Percentiles rank a stretch among this genome's conserved stretches.
Conservation (phyloP, 2,113 vertebrate genomes). For the Orthonyx spaldingii region DNA sequence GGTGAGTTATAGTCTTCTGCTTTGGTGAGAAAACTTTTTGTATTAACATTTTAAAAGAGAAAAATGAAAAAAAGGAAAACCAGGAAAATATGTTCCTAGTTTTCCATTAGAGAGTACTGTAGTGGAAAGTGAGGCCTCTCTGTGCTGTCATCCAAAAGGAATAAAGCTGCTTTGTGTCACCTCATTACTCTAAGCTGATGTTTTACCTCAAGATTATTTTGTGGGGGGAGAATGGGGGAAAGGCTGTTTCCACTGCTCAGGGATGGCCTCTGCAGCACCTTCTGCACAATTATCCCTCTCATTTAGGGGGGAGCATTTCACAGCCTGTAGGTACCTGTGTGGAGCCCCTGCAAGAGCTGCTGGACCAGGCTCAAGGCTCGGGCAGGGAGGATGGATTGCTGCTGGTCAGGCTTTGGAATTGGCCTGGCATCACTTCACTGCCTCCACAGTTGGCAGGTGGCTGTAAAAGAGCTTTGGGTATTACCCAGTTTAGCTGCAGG, state of each 20-base stretch:
- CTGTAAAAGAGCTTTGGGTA: neutral
- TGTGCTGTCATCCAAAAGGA: constrained; percentile 42
- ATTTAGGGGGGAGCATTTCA: neutral
- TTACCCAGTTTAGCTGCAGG: neutral
- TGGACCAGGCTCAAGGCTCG: fast-evolving
- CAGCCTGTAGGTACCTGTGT: fast-evolving
- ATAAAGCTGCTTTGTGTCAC: constrained; percentile 63
- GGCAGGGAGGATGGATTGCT: neutral
- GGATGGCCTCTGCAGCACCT: neutral
- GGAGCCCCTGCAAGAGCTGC: neutral
- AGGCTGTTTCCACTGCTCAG: neutral
- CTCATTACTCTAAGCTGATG: constrained; percentile 52
- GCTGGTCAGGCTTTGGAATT: neutral
- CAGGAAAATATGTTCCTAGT: constrained; percentile 15
- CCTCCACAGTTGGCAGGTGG: neutral
- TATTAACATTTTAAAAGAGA: neutral
- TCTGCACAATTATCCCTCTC: neutral
- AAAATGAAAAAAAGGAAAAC: too few species aligned
- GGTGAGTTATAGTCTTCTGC: neutral
- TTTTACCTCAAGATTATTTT: neutral
- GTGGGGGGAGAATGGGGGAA: neutral
- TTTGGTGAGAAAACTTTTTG: neutral
- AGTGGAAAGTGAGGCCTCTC: constrained; percentile 54
- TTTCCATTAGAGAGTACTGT: constrained; percentile 36
- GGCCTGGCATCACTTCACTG: neutral